phyloP scores from a whole-genome alignment of 2,113 vertebrate species.

The Potamarius usumacintae region DNA sequence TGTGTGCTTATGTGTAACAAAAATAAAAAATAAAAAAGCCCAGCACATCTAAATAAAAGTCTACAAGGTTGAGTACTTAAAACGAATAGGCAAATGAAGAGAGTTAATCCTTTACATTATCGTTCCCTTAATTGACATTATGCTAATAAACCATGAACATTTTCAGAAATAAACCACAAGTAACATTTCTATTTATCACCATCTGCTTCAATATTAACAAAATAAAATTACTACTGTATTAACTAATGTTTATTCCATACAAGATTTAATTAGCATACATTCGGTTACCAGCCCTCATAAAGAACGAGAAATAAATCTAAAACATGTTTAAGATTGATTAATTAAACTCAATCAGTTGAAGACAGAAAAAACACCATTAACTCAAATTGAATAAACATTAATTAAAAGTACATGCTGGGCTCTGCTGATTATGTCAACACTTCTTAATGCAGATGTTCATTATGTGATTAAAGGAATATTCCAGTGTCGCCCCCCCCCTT shows the following conservation, averaged over 20 bases:
- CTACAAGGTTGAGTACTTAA: background rate
- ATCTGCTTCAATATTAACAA: background rate
- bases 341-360: background rate
- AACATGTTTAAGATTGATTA: background rate
- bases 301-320: background rate
- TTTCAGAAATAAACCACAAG: background rate
- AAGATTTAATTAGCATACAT: background rate
- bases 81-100: background rate
- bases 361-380: background rate
- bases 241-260: background rate
- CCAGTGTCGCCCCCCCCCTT: too few relatives aligned
- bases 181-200: background rate
- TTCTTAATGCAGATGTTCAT: background rate
- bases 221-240: background rate
- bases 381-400: background rate
- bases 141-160: background rate
- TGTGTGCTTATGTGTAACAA: background rate
- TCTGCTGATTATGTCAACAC: background rate
- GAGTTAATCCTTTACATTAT: background rate
- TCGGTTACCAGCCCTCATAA: background rate
- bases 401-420: background rate
- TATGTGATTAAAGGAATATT: background rate
- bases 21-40: conserved; percentile 36
- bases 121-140: background rate
- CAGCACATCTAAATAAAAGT: background rate